Percentiles rank a stretch among this genome's conserved stretches.
Evolutionary conservation across 2,888 invertebrate genomes (phyloP).

Genomic region (Drosophila nigricruria): DNA sequence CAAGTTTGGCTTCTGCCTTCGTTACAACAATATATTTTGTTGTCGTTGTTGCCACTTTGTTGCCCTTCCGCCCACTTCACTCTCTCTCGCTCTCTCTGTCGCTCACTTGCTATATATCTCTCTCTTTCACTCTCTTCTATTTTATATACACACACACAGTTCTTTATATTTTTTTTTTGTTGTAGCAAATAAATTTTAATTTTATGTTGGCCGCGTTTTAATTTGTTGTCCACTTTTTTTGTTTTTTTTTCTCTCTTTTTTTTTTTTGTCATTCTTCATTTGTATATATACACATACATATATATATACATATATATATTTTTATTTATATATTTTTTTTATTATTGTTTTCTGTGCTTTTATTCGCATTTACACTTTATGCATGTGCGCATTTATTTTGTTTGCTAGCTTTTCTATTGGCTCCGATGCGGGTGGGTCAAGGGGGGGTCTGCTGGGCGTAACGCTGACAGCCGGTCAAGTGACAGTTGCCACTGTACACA

Average conservation of each 20-base stretch:
- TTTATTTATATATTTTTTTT: constrained; percentile 25
- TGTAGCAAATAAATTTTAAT: constrained; percentile 77
- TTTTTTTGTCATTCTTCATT: constrained; percentile 31
- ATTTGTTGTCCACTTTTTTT: constrained; percentile 74
- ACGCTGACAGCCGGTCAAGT: constrained; percentile 74
- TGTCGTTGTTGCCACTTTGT: constrained; percentile 51
- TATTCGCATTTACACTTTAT: constrained; percentile 77
- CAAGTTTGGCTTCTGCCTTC: constrained; percentile 80
- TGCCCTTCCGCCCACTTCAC: constrained; percentile 22
- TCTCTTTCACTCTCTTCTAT: constrained; percentile 18
- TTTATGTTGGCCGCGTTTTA: constrained; percentile 79
- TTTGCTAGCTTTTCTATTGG: constrained; percentile 78
- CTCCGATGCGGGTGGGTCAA: constrained; percentile 31
- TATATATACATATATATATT: neutral
- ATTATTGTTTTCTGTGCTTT: constrained; percentile 49
- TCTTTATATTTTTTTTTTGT: constrained; percentile 34
- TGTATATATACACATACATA: constrained; percentile 2
- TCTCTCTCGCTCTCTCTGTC: neutral
- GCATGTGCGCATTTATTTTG: constrained; percentile 74
- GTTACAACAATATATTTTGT: constrained; percentile 78
- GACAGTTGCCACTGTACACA: constrained; percentile 69
- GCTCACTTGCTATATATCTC: neutral
- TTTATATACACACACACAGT: constrained; percentile 20
- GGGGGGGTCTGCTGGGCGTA: neutral
- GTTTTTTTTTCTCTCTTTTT: constrained; percentile 15